phyloP scores from a whole-genome alignment of 2,888 invertebrate species.

The Bombyx huttoni region DNA sequence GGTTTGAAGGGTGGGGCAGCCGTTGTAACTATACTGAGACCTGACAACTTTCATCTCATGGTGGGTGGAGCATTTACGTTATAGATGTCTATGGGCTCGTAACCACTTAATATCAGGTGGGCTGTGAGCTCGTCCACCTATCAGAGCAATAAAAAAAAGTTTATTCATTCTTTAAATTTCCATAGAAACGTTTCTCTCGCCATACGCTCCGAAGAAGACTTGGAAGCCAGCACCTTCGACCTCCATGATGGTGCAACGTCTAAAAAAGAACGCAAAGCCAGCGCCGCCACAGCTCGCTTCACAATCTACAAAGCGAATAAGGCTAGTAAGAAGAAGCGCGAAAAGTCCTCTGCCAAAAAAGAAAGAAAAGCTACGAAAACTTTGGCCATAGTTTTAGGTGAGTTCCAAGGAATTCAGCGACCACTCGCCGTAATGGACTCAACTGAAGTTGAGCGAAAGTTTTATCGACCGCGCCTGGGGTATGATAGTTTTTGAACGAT shows the following conservation, averaged over 20 bases:
- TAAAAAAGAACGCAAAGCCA: conserved; percentile 83
- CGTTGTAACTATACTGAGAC: too few relatives aligned
- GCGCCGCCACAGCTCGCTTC: conserved; percentile 80
- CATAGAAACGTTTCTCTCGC: conserved; percentile 74
- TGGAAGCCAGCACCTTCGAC: conserved; percentile 48
- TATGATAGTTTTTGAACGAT: neutral
- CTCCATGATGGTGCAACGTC: conserved; percentile 51
- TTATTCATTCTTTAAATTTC: too few relatives aligned
- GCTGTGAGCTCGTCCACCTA: too few relatives aligned
- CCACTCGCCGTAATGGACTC: neutral
- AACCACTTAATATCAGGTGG: too few relatives aligned
- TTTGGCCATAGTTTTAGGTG: conserved; percentile 97
- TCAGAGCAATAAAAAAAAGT: too few relatives aligned
- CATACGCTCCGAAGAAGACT: conserved; percentile 50
- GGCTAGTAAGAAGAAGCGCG: conserved; percentile 93
- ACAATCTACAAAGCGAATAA: conserved; percentile 95
- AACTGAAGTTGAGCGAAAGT: neutral
- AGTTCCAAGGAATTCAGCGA: conserved; percentile 27
- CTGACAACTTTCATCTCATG: too few relatives aligned
- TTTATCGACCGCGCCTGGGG: neutral
- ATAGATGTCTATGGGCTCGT: too few relatives aligned
- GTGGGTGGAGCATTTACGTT: too few relatives aligned
- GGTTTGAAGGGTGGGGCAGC: too few relatives aligned
- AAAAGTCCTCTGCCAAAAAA: conserved; percentile 93
- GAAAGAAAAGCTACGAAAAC: conserved; percentile 99